Conservation (phyloP, 2,888 invertebrate species). For the Synergus japonicus region DNA sequence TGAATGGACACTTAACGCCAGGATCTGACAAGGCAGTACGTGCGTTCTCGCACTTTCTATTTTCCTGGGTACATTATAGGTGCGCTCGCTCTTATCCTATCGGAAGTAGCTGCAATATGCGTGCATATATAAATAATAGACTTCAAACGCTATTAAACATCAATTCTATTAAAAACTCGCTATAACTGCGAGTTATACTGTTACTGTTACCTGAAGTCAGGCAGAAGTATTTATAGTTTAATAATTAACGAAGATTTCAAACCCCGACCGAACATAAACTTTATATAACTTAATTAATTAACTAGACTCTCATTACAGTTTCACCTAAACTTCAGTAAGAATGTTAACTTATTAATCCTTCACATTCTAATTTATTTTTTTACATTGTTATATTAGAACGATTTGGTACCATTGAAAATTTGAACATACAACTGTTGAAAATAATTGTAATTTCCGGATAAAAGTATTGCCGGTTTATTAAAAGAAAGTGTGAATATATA, state of each 20-base stretch:
- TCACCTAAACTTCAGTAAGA: neutral
- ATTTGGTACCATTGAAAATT: neutral
- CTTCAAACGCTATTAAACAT: neutral
- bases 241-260: neutral
- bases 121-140: slow-evolving; percentile 28
- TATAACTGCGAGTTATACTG: too few relatives aligned
- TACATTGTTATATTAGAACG: neutral
- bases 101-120: slow-evolving; percentile 26
- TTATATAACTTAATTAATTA: neutral
- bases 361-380: neutral
- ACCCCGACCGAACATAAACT: neutral
- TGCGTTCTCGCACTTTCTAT: slow-evolving; percentile 50
- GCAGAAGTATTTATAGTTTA: neutral
- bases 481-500: slow-evolving; percentile 8
- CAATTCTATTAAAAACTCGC: neutral
- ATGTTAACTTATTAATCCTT: neutral
- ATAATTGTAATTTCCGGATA: neutral
- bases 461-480: neutral
- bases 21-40: slow-evolving; percentile 37
- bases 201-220: too few relatives aligned
- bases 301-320: neutral
- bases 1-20: slow-evolving; percentile 34
- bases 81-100: slow-evolving; percentile 34
- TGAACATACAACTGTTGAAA: neutral
- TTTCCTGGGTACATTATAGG: slow-evolving; percentile 41